Base-by-base conservation (phyloP, 2,888 invertebrate genomes). In the Tachystola acroxantha region DNA sequence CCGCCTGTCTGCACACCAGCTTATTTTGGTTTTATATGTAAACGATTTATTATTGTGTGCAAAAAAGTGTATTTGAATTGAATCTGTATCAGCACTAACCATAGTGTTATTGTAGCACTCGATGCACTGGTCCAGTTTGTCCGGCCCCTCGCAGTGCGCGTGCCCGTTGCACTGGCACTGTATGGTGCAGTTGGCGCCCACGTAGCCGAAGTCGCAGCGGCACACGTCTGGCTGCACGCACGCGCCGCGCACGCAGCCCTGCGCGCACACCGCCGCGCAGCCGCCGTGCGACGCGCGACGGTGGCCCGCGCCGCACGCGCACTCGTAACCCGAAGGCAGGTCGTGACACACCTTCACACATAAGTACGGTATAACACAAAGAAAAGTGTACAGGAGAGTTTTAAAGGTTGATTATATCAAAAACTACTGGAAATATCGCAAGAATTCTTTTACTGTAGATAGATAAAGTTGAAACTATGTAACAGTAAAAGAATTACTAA, bases 131-230 rank as follows among this genome's bases (percentile, higher is more conserved):
- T 94, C 93, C 42, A 96, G 88, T 57, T 93, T 92, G 64, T 95
- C 94, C 5, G 95, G 95, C 1, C 96, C 95, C 57, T 91, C 92
- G 70, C 98, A 98, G 69, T 97, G 91, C 39, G 97, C 94, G 79
- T 98, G 97, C 0, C 96, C 96, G 70, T 98, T 97, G 72, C 98
- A 98, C 69, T 95, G 93, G 70, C 98, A 98, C 75, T 96, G 95
- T 45, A 95, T 95, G 53, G 95, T 95, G 73, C 98, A 98, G 84
- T 97, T 96, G 50, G 93, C 92, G 36, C 98, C 97, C 13, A 98
- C 96, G 75, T 95, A 98, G 39, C 97, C 97, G 81, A 98, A 98
- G 82, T 96, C 93, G 68, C 98, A 98, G 45, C 91, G 89, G 63
- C 98, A 97, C 40, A 91, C 89, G 64, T 95, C 91, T 34, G 96